Evolutionary conservation across 2,888 invertebrate species (phyloP).

Genomic region (Rhyacophila evoluta): DNA sequence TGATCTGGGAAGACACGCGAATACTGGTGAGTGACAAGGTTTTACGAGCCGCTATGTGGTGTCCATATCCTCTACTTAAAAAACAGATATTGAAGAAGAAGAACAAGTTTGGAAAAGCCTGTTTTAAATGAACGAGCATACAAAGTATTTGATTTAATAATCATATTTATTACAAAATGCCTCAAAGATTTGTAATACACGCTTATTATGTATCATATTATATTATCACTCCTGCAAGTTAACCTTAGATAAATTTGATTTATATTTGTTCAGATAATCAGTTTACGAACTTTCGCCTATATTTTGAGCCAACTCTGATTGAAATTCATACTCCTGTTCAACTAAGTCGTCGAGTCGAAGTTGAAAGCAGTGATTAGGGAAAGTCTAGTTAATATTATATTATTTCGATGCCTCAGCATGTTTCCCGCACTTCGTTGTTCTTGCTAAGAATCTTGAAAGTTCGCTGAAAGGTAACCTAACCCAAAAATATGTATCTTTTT

Average conservation of each 20-base stretch:
- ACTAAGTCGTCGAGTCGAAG: neutral
- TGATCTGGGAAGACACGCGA: no score
- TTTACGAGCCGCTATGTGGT: no score
- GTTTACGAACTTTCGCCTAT: slow-evolving; percentile 3
- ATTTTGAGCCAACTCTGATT: neutral
- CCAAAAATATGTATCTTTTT: neutral
- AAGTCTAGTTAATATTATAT: slow-evolving; percentile 10
- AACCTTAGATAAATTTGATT: neutral
- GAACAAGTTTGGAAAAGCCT: no score
- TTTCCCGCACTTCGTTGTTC: slow-evolving; percentile 5
- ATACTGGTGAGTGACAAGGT: no score
- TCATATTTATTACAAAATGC: no score
- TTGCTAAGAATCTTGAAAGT: neutral
- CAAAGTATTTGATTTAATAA: no score
- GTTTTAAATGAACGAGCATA: no score
- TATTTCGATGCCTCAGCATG: neutral
- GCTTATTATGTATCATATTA: no score
- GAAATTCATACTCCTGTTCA: slow-evolving; percentile 5
- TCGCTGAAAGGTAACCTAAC: neutral
- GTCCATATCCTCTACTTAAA: no score
- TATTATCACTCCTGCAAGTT: neutral
- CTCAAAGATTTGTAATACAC: no score
- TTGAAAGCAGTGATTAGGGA: neutral
- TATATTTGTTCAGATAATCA: neutral
- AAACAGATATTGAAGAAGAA: no score